Conservation (phyloP, 2,888 invertebrate genomes). For the Melitaea athalia region DNA sequence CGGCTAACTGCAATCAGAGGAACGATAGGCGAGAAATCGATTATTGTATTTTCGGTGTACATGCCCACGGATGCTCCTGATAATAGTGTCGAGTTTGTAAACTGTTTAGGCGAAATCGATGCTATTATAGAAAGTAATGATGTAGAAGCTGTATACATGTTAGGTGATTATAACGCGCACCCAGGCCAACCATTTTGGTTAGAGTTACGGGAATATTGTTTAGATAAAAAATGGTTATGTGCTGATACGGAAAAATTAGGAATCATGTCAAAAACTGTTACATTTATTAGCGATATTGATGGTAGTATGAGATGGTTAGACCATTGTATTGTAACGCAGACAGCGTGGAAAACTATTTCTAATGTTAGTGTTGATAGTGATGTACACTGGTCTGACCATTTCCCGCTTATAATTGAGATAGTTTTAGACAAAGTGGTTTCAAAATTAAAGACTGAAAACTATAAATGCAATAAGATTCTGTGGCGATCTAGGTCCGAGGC, state of each 20-base stretch:
- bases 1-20: neutral
- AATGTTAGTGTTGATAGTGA: slow-evolving; percentile 29
- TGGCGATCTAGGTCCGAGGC: neutral
- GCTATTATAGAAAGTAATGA: neutral
- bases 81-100: slow-evolving; percentile 8
- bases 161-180: neutral
- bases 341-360: slow-evolving; percentile 27
- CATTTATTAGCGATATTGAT: slow-evolving; percentile 29
- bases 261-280: slow-evolving; percentile 22
- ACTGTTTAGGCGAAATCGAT: slow-evolving; percentile 7
- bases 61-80: slow-evolving; percentile 11
- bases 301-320: slow-evolving; percentile 35
- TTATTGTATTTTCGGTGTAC: slow-evolving; percentile 4
- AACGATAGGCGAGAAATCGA: neutral
- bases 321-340: slow-evolving; percentile 33
- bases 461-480: neutral
- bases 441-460: neutral
- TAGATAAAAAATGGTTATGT: neutral
- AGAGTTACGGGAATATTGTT: neutral
- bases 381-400: slow-evolving; percentile 36
- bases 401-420: slow-evolving; percentile 31
- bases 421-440: slow-evolving; percentile 4
- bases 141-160: neutral
- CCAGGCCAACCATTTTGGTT: neutral
- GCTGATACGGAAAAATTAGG: neutral